Evolutionary conservation across 2,888 invertebrate species (phyloP), one percentile per base, ranked within the genome.

Genomic region (Ectemnius lituratus): DNA sequence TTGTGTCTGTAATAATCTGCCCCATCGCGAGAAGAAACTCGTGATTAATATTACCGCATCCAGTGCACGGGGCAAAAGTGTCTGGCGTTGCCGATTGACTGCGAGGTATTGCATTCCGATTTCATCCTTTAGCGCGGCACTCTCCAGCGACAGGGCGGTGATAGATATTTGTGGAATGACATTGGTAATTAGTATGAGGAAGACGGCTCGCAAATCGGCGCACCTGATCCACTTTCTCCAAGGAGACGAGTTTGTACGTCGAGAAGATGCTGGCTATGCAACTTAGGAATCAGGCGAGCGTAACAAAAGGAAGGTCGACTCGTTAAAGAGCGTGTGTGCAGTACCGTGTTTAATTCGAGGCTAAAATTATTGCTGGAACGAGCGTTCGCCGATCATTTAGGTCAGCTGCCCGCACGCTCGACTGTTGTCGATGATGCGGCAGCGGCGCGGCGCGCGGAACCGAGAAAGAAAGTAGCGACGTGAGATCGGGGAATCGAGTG

Each of bases 41-140:
- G 79, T 85, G 84, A 85, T 85, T 85, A 85, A 85, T 85, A 83
- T 80, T 73, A 75, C 76, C 75, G 67, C 76, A 66, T 61, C 64
- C 63, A 65, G 47, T 60, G 57, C 60, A 62, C 63, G 62, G 47
- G 61, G 57, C 60, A 69, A 46, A 57, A 66, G 16, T 58, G 20
- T 52, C 14, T 52, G 8, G 5, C 52, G 47, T 27, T 60, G 66
- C 18, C 27, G 57, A 58, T 58, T 20, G 58, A 20, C 27, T 16
- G n/a, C 5, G n/a, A 16, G 52, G 16, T 52, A 52, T 52, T 52
- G 52, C 52, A 16, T 58, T n/a, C 37, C 52, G 52, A 52, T 16
- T 52, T 52, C 52, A 52, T 4, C 14, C 52, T 52, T 5, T 16
- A 52, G 52, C 14, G 13, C 52, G 8, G 14, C 16, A 5, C 52